A percentile compares a stretch with the other conserved stretches of the same genome.
Evolutionary conservation across 2,113 vertebrate genomes (phyloP).

Genomic region (Butorides virescens): DNA sequence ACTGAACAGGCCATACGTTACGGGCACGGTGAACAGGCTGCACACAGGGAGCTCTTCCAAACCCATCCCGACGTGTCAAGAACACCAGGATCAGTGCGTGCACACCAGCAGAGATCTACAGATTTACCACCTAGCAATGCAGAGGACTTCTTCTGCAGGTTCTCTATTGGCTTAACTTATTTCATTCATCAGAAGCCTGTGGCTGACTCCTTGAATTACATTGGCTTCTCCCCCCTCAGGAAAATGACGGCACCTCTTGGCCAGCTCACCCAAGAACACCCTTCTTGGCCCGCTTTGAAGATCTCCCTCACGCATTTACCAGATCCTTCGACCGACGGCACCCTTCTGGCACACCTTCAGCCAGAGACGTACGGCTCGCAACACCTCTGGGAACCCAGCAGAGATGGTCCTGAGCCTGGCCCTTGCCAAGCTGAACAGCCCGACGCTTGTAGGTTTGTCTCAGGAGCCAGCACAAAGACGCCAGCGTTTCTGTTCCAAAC

Average conservation of each 20-base stretch:
- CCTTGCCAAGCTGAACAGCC: not conserved
- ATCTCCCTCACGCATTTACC: not conserved
- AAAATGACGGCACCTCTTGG: not conserved
- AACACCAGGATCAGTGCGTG: not conserved
- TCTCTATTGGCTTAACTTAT: not conserved
- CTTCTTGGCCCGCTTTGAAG: no score
- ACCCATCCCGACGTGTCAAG: no score
- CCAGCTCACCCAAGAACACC: not conserved
- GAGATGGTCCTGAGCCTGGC: no score
- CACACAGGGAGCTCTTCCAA: not conserved
- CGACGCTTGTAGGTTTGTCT: not conserved
- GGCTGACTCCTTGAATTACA: not conserved
- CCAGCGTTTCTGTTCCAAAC: not conserved
- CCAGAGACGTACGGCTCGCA: not conserved
- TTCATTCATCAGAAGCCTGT: not conserved
- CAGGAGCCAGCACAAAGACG: not conserved
- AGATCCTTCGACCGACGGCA: not conserved
- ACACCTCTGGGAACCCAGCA: not conserved
- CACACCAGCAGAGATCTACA: not conserved
- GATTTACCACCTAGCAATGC: not conserved
- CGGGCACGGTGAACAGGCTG: not conserved
- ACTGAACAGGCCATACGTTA: accelerated
- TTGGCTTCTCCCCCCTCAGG: not conserved
- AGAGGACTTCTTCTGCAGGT: not conserved
- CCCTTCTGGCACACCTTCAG: not conserved